Evolutionary conservation across 2,797 vertebrate species (phyloP), one percentile per base, ranked within the genome.

Genomic region (Corythornis leucogaster): DNA sequence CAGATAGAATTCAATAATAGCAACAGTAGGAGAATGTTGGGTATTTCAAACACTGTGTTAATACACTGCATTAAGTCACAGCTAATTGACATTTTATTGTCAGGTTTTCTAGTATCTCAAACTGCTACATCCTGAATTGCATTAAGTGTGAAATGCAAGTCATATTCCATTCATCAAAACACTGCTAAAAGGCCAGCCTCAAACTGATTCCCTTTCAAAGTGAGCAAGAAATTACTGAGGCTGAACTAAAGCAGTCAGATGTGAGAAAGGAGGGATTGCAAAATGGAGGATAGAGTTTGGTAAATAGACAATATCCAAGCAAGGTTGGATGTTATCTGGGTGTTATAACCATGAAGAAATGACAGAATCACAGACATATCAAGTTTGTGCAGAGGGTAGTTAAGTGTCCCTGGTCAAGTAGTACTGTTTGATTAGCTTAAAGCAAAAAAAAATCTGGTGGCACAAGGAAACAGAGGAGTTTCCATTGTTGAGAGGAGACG

Each of bases 11-110:
- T 90, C 81, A 77, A 31, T 80, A 74, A 77, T 4, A 69, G 57
- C n/a, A 61, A 45, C 30, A 40, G 24, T 8, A 57, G 48, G 62
- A 82, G 75, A 79, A 31, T 42, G 35, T 4, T 25, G 48, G 35
- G 19, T 69, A 16, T 69, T 74, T 89, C 57, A 80, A 77, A 53
- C 53, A 35, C 64, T 67, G 15, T 57, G 30, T 55, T 88, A 78
- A 71, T 21, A 67, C 42, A 46, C 67, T 71, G 67, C 22, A 57
- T 55, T 89, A 84, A 94, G 67, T 85, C 76, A 70, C 57, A 85
- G 76, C 45, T 93, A 94, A 94, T 74, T 89, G 91, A 57, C 64
- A 82, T 85, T 92, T 94, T 89, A 89, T 85, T 96, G 87, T 87
- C 61, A 87, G 48, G 61, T 85, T 77, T 92, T 80, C 70, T 20